Evolutionary conservation across 2,113 vertebrate species (phyloP).

Genomic region (Poeciliopsis occidentalis): DNA sequence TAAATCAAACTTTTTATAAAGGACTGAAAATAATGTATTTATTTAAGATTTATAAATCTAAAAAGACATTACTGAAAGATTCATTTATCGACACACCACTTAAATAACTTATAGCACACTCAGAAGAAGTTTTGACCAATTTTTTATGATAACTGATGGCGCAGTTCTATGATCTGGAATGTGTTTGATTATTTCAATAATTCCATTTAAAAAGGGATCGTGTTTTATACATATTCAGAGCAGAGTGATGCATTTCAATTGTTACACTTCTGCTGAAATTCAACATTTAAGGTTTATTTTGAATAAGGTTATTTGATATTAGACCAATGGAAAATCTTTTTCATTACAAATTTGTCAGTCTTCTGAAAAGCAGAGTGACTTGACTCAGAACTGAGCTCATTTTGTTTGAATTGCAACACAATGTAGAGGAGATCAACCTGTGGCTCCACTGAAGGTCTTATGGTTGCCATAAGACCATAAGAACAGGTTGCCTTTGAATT

Average conservation of each 20-base stretch:
- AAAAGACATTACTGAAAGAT: not conserved
- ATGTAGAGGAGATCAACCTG: not conserved
- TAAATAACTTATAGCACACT: not conserved
- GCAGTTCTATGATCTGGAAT: not conserved
- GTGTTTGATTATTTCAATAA: not conserved
- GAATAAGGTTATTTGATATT: not conserved
- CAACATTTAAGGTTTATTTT: not conserved
- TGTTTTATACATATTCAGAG: not conserved
- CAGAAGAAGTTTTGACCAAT: not conserved
- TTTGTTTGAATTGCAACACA: not conserved
- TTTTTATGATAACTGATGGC: not conserved
- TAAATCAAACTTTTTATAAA: conserved; percentile 58
- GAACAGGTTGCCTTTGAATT: not conserved
- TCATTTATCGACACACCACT: not conserved
- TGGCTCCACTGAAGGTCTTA: not conserved
- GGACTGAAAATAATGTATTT: not conserved
- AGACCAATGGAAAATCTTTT: not conserved
- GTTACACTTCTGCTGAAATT: not conserved
- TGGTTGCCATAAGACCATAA: not conserved
- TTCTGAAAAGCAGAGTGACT: not conserved
- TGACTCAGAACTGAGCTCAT: not conserved
- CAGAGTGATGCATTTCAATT: not conserved
- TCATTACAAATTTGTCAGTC: not conserved
- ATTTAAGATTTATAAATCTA: not conserved
- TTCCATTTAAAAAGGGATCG: not conserved